These are phyloP conservation scores for Drosophila flavopinicola DNA, from an alignment of 2,888 invertebrate genomes.

Conservation along the genomic window DNA sequence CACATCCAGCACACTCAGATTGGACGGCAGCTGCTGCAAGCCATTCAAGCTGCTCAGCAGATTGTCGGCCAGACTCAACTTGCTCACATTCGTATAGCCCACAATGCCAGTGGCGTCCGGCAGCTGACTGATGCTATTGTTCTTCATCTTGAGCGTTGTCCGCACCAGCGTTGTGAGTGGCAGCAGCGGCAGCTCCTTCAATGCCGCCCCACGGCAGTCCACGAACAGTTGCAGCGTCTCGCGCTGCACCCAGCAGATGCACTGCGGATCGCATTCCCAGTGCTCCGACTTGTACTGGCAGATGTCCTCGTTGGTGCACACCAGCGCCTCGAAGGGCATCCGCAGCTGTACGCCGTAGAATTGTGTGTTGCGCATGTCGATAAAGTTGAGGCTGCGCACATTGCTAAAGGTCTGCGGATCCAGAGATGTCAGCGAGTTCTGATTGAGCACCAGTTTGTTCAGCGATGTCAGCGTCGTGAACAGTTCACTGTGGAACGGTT, in stretches of 20 bases:
- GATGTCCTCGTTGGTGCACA: slow-evolving; percentile 72
- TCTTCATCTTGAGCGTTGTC: slow-evolving; percentile 84
- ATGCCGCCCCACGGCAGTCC: slow-evolving; percentile 85
- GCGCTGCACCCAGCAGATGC: slow-evolving; percentile 85
- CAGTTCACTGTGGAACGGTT: slow-evolving; percentile 75
- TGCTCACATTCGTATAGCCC: slow-evolving; percentile 85
- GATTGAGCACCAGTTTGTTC: slow-evolving; percentile 84
- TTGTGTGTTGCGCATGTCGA: slow-evolving; percentile 86
- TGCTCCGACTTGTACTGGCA: slow-evolving; percentile 85
- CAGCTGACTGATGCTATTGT: slow-evolving; percentile 82
- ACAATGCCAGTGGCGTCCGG: slow-evolving; percentile 67
- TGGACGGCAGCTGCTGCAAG: slow-evolving; percentile 83
- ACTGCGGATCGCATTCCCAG: slow-evolving; percentile 85
- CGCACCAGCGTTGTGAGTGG: slow-evolving; percentile 62
- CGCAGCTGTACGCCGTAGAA: slow-evolving; percentile 80
- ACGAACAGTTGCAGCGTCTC: slow-evolving; percentile 81
- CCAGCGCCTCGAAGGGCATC: slow-evolving; percentile 53
- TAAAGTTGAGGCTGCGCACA: slow-evolving; percentile 85
- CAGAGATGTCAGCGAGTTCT: slow-evolving; percentile 84
- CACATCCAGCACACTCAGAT: slow-evolving; percentile 85
- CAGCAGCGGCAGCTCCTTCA: slow-evolving; percentile 83
- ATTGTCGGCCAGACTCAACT: slow-evolving; percentile 85
- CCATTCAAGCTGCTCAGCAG: slow-evolving; percentile 78
- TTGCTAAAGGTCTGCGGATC: slow-evolving; percentile 85
- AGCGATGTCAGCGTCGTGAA: slow-evolving; percentile 84